A percentile compares a stretch with the other conserved stretches of the same genome.
Conservation (phyloP, 2,113 vertebrate species). For the Indicator maculatus region DNA sequence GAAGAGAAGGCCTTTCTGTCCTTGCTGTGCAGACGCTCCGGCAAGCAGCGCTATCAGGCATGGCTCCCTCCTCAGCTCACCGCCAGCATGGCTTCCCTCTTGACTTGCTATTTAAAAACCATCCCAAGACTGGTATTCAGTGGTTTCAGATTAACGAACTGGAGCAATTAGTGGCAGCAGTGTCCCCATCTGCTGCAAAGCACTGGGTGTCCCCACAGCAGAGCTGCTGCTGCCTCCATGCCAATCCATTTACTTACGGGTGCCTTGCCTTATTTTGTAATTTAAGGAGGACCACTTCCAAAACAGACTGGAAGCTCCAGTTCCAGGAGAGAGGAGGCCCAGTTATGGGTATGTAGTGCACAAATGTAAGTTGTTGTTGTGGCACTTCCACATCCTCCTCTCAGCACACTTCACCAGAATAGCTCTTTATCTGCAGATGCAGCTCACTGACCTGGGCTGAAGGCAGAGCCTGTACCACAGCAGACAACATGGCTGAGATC, state of each 20-base stretch:
- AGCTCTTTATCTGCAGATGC: conserved; percentile 39
- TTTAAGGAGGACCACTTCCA: not conserved
- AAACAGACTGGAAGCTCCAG: not conserved
- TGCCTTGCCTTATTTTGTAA: not conserved
- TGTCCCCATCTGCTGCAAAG: not conserved
- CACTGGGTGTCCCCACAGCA: not conserved
- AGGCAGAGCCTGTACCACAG: fast-evolving
- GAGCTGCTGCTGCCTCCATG: not conserved
- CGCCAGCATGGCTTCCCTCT: conserved; percentile 34
- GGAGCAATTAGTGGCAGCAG: not conserved
- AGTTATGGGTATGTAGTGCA: not conserved
- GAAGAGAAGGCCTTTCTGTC: not conserved
- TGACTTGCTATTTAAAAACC: conserved; percentile 57
- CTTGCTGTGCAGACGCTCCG: not conserved
- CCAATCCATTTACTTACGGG: not conserved
- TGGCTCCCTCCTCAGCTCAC: conserved; percentile 8
- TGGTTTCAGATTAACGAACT: not conserved
- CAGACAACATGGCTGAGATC: not conserved
- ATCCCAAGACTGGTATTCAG: not conserved
- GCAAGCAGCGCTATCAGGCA: conserved; percentile 6
- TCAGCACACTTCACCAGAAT: conserved; percentile 3
- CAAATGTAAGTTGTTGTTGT: not conserved
- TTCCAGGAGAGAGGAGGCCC: not conserved
- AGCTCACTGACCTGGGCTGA: not conserved
- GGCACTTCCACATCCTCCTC: not conserved